A percentile compares a stretch with the other conserved stretches of the same genome.
These are phyloP conservation scores for Bombus pascuorum DNA, from an alignment of 1,140 invertebrate genomes.

Conservation along the genomic window DNA sequence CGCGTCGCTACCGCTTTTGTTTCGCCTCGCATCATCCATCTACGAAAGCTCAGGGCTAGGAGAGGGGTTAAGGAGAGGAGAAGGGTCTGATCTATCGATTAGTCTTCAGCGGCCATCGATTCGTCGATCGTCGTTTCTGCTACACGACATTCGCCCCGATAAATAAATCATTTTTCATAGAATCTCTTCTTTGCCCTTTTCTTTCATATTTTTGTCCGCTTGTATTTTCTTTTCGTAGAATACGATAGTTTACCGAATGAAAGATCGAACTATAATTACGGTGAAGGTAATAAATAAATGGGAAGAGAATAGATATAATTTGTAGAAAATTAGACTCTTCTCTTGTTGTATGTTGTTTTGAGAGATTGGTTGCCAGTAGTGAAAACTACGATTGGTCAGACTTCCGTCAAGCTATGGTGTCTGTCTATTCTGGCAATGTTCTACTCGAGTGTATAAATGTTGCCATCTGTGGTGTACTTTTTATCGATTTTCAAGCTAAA, in stretches of 20 bases:
- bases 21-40: conserved; percentile 25
- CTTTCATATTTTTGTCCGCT: background rate
- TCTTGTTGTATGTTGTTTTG: background rate
- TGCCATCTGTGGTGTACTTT: background rate
- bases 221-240: background rate
- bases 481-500: too few relatives aligned
- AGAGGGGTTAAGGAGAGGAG: conserved; percentile 11
- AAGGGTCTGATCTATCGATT: conserved; percentile 21
- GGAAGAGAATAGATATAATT: background rate
- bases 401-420: background rate
- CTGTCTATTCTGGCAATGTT: background rate
- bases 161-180: background rate
- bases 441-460: background rate
- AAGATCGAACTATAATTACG: background rate
- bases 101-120: background rate
- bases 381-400: background rate
- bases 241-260: background rate
- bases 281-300: background rate
- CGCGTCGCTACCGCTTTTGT: conserved; percentile 39
- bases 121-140: background rate
- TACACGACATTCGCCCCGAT: background rate
- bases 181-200: background rate
- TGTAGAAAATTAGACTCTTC: background rate
- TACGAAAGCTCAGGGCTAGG: conserved; percentile 34
- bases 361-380: background rate